Evolutionary conservation across 2,113 vertebrate genomes (phyloP), one percentile per base, ranked within the genome.

Genomic region (Poeciliopsis occidentalis): DNA sequence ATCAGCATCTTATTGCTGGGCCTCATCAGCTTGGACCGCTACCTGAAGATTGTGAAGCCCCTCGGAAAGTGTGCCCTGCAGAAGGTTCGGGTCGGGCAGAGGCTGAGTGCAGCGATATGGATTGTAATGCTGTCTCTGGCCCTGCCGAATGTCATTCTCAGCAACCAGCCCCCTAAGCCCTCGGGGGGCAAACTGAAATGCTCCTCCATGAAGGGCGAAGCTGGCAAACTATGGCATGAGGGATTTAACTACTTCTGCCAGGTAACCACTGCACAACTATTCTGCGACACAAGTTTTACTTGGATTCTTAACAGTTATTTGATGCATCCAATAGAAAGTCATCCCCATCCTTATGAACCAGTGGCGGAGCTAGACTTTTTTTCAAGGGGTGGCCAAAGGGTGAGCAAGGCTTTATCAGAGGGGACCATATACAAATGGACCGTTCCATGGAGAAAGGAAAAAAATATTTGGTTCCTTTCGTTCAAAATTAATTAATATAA

Each of bases 1-100:
- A 94, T 95, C 90, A 94, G 94, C 88, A 95, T 95, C 83, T 76
- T 95, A 54, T 72, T 95, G 62, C 91, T 95, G 37, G 95, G 94
- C 26, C 92, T 95, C 80, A 95, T 95, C 81, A 95, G 94, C 78
- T 85, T 95, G 74, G 94, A 95, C 79, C 94, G 95, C 44, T 95
- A 94, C 89, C 87, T 95, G 62, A 95, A 95, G 82, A 95, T 95
- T 2, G 94, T 95, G 34, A 83, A 51, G 65, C 94, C 94, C 0
- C 93, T 95, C 26, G 87, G 91, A 44, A 94, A 89, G 81, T 80
- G 90, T 2, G 11, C 26, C 62, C 86, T 95, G 60, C 93, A 92
- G 87, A 74, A 34, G 19, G 84, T 94, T 2, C 66, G 73, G 1
- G 91, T 94, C 1, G 92, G 94, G 3, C 91, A 92, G 64, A 34